Base-by-base conservation (phyloP, 2,888 invertebrate species). In the Pyrochroa serraticornis region DNA sequence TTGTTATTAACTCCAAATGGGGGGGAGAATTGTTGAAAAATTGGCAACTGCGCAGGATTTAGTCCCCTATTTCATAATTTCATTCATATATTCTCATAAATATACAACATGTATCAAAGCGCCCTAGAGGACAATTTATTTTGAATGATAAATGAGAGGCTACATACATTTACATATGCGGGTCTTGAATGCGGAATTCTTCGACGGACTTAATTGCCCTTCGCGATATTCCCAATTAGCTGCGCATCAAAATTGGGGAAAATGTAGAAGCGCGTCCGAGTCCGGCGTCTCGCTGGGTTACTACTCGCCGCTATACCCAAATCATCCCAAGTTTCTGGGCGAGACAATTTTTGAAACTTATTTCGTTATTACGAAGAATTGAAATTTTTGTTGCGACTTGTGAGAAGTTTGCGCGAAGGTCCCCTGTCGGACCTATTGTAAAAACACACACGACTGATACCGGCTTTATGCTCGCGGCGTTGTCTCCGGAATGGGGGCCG, bases 41-140 rank as follows among this genome's bases (percentile, higher is more conserved):
- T 22, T 22, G 22, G 22, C 22, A 22, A 22, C 22, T 2, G 5
- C 22, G 3, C 22, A 5, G 22, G 22, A 22, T 22, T 22, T 22
- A 22, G 3, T 22, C 22, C 22, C 22, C 22, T 22, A 3, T 2
- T 22, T 22, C 22, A 22, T 22, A 22, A 22, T 22, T 45, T 47
- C 53, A 53, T 53, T 53, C 53, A 53, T 53, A 53, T 53, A 53
- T 53, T 53, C 53, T 53, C 53, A 56, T 46, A 57, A 47, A 57
- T 51, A 51, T 50, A 57, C 46, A 47, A 51, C 51, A 57, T 57
- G 42, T 51, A 38, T 39, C 50, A 50, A 57, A 47, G 51, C 57
- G 51, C 57, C 49, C 55, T 57, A 42, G 47, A 57, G 57, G 57
- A 46, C 57, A 57, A 42, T 57, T 57, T 47, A 57, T 57, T 57